Evolutionary conservation across 2,888 invertebrate species (phyloP), one percentile per base, ranked within the genome.

Genomic region (Labia minor): DNA sequence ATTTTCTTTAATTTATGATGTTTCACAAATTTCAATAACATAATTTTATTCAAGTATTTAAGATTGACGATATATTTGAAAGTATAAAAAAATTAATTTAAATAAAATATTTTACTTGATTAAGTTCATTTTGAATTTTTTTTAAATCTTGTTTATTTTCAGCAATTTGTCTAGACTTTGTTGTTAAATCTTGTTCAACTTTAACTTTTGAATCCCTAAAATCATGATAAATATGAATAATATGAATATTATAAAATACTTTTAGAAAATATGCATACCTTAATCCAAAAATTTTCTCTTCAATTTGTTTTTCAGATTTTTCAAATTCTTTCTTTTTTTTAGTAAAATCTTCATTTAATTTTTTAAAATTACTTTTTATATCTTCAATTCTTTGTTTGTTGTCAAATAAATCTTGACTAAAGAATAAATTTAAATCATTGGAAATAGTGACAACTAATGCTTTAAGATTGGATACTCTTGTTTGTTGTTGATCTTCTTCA

Each of bases 111-210:
- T 6, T 26, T 8, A 88, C 83, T 72, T 84, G 81, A 20, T 76
- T 77, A 63, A 90, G 83, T 71, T 86, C 83, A 63, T 78, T 77
- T 69, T 82, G 83, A 37, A 82, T 76, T 71, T 82, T 81, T 0
- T 77, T 75, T 0, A 83, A 78, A 70, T 88, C 85, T 49, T 78
- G 78, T 72, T 84, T 83, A 62, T 81, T 80, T 49, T 83, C 81
- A 19, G 74, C 74, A 19, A 84, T 80, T 72, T 85, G 83, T 6
- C 79, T 77, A 67, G 82, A 81, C 74, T 87, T 87, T 18, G 83
- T 79, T 1, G 79, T 76, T 67, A 87, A 83, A 73, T 85, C 85
- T 74, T 87, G 87, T 73, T 88, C 86, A 37, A 86, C 80, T 69
- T 84, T 82, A 0, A 86, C 83, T 75, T 84, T 77, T 37, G 80